Evolutionary conservation across 2,888 invertebrate species (phyloP).

Genomic region (Cepaea hortensis): DNA sequence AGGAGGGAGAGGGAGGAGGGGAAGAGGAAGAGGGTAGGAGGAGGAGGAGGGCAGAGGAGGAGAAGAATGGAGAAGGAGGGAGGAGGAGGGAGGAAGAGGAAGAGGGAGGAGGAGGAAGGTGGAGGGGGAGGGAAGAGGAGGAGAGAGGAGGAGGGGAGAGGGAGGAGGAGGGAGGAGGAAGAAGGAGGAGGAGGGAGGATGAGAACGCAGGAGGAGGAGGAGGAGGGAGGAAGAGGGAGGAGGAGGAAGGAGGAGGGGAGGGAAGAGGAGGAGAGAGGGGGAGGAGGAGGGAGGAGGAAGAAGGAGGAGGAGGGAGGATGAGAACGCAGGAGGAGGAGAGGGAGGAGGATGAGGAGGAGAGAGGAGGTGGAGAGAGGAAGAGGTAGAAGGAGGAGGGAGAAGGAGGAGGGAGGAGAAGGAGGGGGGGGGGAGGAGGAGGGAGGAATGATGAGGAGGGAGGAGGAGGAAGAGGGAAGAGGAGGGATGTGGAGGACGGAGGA

Average conservation of each 20-base stretch:
- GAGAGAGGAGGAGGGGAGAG: not conserved
- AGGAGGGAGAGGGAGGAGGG: slow-evolving; percentile 3
- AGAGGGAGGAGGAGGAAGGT: slow-evolving; percentile 12
- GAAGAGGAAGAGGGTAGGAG: slow-evolving; percentile 20
- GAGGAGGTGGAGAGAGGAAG: too few relatives aligned
- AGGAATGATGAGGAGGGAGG: too few relatives aligned
- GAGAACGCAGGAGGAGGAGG: not conserved
- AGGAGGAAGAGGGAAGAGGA: too few relatives aligned
- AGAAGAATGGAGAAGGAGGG: slow-evolving; percentile 13
- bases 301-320: not conserved
- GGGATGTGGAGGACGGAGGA: too few relatives aligned
- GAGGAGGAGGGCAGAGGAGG: slow-evolving; percentile 1
- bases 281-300: not conserved
- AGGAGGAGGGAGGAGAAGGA: too few relatives aligned
- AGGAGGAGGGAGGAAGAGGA: slow-evolving; percentile 33
- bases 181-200: not conserved
- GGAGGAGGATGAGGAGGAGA: too few relatives aligned
- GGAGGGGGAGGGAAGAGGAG: not conserved
- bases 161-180: not conserved
- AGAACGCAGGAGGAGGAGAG: too few relatives aligned
- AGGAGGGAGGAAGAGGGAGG: not conserved
- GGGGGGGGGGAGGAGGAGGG: too few relatives aligned
- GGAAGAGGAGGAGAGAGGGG: not conserved
- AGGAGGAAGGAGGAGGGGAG: too few relatives aligned
- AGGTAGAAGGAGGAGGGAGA: too few relatives aligned